Evolutionary conservation across 2,113 vertebrate genomes (phyloP).

Genomic region (Perca flavescens): DNA sequence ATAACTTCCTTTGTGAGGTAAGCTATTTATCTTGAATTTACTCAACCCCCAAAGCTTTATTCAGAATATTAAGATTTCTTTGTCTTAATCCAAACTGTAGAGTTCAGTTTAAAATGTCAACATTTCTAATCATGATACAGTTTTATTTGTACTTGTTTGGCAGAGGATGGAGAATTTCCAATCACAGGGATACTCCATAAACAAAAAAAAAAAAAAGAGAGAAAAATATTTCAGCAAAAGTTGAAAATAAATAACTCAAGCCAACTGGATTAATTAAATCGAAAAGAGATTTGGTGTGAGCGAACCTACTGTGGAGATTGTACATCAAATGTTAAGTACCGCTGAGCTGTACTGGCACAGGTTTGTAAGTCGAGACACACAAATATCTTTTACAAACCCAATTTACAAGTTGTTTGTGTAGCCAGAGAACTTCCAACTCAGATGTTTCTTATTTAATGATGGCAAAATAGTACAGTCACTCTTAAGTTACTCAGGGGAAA

Average conservation of each 20-base stretch:
- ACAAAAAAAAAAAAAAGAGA: background rate
- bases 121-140: constrained; percentile 3
- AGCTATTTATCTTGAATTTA: constrained; percentile 12
- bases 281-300: constrained; percentile 5
- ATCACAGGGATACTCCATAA: constrained; percentile 18
- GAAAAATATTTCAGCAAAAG: background rate
- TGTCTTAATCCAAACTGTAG: background rate
- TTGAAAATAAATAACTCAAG: constrained; percentile 22
- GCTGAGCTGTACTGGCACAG: constrained; percentile 34
- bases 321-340: constrained; percentile 36
- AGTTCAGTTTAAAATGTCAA: constrained; percentile 21
- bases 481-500: constrained; percentile 51
- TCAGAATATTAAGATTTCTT: constrained; percentile 11
- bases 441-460: constrained; percentile 56
- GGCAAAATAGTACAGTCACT: constrained; percentile 39
- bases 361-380: constrained; percentile 30
- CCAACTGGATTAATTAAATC: constrained; percentile 25
- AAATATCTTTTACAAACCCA: constrained; percentile 34
- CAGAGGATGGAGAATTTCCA: background rate
- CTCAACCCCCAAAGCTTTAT: constrained; percentile 1
- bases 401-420: constrained; percentile 45
- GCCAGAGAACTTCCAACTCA: constrained; percentile 25
- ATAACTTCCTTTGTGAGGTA: background rate
- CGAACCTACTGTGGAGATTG: constrained; percentile 22
- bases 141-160: constrained; percentile 22